Conservation (phyloP, 2,113 vertebrate species). For the Brachirus orientalis region DNA sequence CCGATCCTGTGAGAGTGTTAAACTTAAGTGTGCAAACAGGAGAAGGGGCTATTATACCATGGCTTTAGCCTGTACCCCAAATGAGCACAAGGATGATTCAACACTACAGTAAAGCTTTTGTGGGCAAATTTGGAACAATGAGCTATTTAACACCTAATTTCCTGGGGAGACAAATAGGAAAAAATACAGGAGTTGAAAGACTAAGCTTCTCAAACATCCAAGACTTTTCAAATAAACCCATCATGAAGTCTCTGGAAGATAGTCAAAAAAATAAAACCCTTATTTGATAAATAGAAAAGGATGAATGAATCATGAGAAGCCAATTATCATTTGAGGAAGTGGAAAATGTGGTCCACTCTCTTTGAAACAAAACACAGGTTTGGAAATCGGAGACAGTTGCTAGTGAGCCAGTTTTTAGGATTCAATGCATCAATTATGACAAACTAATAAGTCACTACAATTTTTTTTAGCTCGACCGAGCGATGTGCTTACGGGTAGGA, state of each 20-base stretch:
- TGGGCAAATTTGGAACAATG: slow-evolving; percentile 43
- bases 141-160: slow-evolving; percentile 43
- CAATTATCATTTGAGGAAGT: slow-evolving; percentile 56
- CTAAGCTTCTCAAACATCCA: slow-evolving; percentile 44
- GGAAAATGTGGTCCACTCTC: slow-evolving; percentile 55
- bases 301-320: slow-evolving; percentile 54
- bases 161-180: slow-evolving; percentile 13
- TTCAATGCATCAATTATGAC: slow-evolving; percentile 43
- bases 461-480: slow-evolving; percentile 5
- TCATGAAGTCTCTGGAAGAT: slow-evolving; percentile 26
- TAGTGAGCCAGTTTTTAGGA: slow-evolving; percentile 25
- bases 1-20: slow-evolving; percentile 3
- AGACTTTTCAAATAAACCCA: slow-evolving; percentile 58
- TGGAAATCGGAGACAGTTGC: slow-evolving; percentile 32
- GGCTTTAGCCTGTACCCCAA: background rate
- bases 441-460: slow-evolving; percentile 36
- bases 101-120: background rate
- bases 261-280: slow-evolving; percentile 25
- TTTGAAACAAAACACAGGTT: slow-evolving; percentile 47
- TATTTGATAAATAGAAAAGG: slow-evolving; percentile 46
- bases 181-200: slow-evolving; percentile 36
- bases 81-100: slow-evolving; percentile 5
- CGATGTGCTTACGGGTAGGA: slow-evolving; percentile 3
- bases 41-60: background rate
- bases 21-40: too few species aligned